Evolutionary conservation across 2,797 vertebrate genomes (phyloP).

Genomic region (Eulemur mongoz): DNA sequence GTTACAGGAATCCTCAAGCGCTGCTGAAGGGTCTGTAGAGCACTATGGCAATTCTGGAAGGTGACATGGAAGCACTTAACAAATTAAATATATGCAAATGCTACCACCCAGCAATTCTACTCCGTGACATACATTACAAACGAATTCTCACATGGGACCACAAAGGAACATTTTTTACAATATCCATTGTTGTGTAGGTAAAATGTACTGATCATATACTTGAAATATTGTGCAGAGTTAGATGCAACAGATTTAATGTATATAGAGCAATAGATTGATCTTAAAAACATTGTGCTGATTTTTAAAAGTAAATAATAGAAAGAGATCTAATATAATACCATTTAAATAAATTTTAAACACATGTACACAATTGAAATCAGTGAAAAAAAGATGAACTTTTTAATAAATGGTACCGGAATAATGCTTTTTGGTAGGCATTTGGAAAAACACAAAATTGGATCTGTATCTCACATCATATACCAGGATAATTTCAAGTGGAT

Average conservation of each 20-base stretch:
- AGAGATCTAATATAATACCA: background rate
- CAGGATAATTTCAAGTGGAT: background rate
- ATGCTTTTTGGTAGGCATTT: background rate
- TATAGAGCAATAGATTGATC: background rate
- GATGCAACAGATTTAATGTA: background rate
- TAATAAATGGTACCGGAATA: background rate
- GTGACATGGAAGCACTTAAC: background rate
- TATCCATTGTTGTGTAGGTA: background rate
- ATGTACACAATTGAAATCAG: background rate
- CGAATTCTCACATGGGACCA: background rate
- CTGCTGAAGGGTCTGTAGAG: background rate
- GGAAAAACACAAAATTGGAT: conserved; percentile 1
- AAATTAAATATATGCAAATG: background rate
- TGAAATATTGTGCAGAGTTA: background rate
- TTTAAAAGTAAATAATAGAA: background rate
- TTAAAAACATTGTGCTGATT: background rate
- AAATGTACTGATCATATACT: background rate
- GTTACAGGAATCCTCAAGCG: background rate
- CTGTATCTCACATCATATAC: background rate
- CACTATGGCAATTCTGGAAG: too few relatives aligned
- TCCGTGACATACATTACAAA: background rate
- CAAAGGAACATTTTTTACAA: background rate
- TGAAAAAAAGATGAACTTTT: background rate
- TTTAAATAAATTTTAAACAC: conserved; percentile 6
- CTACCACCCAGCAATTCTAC: background rate